Evolutionary conservation across 2,113 vertebrate species (phyloP).

Genomic region (Halichoerus grypus): DNA sequence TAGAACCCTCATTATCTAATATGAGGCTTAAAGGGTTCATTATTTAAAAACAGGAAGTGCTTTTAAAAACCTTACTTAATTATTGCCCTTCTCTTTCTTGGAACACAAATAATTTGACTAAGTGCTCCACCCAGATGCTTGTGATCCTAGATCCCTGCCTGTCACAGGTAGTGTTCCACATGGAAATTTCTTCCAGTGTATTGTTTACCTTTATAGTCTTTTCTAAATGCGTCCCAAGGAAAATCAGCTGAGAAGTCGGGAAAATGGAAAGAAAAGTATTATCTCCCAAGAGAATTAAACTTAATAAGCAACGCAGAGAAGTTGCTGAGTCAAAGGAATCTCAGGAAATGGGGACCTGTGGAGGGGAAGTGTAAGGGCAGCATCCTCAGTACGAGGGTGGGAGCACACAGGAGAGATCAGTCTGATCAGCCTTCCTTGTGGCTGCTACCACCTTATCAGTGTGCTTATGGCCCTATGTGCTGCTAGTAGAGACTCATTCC

Average conservation of each 20-base stretch:
- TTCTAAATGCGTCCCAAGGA: neutral
- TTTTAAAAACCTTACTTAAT: slow-evolving; percentile 20
- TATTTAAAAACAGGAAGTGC: slow-evolving; percentile 62
- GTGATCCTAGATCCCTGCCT: neutral
- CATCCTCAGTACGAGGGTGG: neutral
- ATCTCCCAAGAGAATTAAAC: neutral
- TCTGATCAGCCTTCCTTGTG: neutral
- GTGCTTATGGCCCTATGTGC: neutral
- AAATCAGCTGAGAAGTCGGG: neutral
- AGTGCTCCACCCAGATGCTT: neutral
- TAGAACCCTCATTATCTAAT: slow-evolving; percentile 52
- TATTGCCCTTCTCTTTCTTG: neutral
- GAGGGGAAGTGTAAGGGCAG: neutral
- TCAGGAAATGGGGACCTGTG: neutral
- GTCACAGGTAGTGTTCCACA: neutral
- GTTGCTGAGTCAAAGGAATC: neutral
- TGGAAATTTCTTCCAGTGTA: neutral
- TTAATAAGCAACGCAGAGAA: neutral
- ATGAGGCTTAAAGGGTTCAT: neutral
- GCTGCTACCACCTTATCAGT: neutral
- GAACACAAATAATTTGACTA: slow-evolving; percentile 35
- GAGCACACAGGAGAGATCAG: rapidly evolving
- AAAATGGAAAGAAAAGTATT: neutral
- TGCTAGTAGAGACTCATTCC: neutral
- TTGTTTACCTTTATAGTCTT: neutral